Evolutionary conservation across 2,113 vertebrate genomes (phyloP).

Genomic region (Gymnogyps californianus): DNA sequence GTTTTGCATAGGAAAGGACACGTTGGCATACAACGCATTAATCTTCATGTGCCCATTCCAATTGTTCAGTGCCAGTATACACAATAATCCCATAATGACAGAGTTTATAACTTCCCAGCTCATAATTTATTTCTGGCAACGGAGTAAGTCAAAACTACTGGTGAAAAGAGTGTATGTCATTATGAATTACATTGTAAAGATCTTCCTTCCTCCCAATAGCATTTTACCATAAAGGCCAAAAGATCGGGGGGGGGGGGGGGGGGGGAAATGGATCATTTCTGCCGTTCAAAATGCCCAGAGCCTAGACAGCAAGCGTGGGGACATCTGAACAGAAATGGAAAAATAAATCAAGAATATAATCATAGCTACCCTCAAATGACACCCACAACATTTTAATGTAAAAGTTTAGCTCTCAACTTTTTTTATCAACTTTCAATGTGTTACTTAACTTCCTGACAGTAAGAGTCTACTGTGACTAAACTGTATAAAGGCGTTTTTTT

Average conservation of each 20-base stretch:
- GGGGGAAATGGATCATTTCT: background rate
- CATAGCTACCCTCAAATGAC: background rate
- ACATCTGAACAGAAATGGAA: background rate
- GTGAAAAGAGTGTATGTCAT: background rate
- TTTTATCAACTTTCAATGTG: background rate
- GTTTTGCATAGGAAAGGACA: background rate
- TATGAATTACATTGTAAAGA: background rate
- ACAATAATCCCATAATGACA: background rate
- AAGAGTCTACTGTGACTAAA: background rate
- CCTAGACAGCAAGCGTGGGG: background rate
- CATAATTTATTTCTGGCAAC: background rate
- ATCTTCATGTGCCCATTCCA: background rate
- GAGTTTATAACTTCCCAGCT: background rate
- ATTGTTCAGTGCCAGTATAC: background rate
- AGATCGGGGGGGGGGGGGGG: background rate
- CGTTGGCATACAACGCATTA: background rate
- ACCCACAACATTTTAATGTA: background rate
- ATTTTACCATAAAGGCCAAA: background rate
- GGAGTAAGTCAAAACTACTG: background rate
- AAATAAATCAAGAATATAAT: background rate
- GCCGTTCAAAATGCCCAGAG: background rate
- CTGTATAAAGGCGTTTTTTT: background rate
- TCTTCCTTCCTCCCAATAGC: background rate
- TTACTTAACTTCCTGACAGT: background rate
- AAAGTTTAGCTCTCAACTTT: background rate